These are phyloP conservation scores for Eupristina koningsbergeri DNA, from an alignment of 1,140 invertebrate genomes.

Conservation along the genomic window DNA sequence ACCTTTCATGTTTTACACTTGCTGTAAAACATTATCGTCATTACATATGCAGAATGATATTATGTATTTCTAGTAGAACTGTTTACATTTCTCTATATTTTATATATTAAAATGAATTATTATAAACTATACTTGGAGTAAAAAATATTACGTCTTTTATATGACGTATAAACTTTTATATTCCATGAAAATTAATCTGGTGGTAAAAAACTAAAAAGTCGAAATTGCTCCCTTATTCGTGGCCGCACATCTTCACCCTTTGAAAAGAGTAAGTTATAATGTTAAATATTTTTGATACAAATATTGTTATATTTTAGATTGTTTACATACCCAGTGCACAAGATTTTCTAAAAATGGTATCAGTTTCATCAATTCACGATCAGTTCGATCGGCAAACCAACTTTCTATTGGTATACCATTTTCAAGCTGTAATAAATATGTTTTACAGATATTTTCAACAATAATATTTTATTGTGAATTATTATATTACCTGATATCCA, in stretches of 20 bases:
- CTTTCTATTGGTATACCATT: constrained; percentile 98
- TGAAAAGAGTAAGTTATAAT: constrained; percentile 65
- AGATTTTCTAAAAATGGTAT: constrained; percentile 94
- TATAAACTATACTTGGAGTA: constrained; percentile 1
- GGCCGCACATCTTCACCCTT: constrained; percentile 94
- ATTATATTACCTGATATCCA: constrained; percentile 83
- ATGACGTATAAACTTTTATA: constrained; percentile 12
- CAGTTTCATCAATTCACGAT: constrained; percentile 92
- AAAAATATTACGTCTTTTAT: constrained; percentile 18
- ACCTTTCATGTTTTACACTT: constrained; percentile 23
- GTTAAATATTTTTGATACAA: not conserved
- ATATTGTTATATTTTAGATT: not conserved
- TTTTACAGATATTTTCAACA: not conserved
- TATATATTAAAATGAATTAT: constrained; percentile 32
- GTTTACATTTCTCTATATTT: constrained; percentile 47
- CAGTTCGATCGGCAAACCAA: constrained; percentile 94
- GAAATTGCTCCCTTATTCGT: constrained; percentile 90
- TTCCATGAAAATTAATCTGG: constrained; percentile 79
- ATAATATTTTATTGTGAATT: constrained; percentile 8
- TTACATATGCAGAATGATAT: constrained; percentile 53
- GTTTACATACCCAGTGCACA: constrained; percentile 79
- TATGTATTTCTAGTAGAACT: constrained; percentile 53
- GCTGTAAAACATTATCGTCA: constrained; percentile 47
- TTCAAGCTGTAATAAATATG: constrained; percentile 81
- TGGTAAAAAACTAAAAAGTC: constrained; percentile 89